Conservation (phyloP, 1,140 invertebrate genomes). For the Cydia fagiglandana region DNA sequence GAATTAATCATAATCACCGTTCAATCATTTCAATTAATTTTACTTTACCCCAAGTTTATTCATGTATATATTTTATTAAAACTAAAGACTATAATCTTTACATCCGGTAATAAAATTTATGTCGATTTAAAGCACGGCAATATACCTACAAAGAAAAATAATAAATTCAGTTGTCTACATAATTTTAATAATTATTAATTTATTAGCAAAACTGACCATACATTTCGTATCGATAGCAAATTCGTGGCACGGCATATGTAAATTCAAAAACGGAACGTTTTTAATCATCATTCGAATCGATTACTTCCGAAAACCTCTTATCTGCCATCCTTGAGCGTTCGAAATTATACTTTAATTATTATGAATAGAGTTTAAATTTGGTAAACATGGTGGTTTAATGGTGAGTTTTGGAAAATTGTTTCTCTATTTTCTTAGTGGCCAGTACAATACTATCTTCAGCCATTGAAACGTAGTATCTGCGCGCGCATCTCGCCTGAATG, state of each 20-base stretch:
- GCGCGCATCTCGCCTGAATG: slow-evolving; percentile 59
- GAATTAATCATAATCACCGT: neutral
- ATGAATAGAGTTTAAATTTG: neutral
- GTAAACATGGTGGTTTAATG: neutral
- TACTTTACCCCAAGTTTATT: slow-evolving; percentile 2
- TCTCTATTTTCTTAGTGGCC: slow-evolving; percentile 49
- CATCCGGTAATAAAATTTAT: neutral
- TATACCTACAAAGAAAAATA: slow-evolving; percentile 52
- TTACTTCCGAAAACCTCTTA: neutral
- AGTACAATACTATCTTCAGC: slow-evolving; percentile 64
- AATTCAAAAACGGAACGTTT: slow-evolving; percentile 68
- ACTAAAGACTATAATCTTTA: neutral
- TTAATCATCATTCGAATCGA: slow-evolving; percentile 55
- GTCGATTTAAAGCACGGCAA: slow-evolving; percentile 33
- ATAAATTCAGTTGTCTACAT: slow-evolving; percentile 37
- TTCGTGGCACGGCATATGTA: slow-evolving; percentile 69
- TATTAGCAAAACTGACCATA: neutral
- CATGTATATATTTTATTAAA: neutral
- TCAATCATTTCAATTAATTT: neutral
- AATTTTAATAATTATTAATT: slow-evolving; percentile 4
- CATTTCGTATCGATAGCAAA: slow-evolving; percentile 55
- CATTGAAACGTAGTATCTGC: slow-evolving; percentile 64
- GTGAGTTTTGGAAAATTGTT: slow-evolving; percentile 3
- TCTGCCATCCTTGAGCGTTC: neutral
- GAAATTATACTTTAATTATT: neutral